Percentiles rank a stretch among this genome's conserved stretches.
These are phyloP conservation scores for Ptychochromis oligacanthus DNA, from an alignment of 2,113 vertebrate genomes.

Conservation along the genomic window DNA sequence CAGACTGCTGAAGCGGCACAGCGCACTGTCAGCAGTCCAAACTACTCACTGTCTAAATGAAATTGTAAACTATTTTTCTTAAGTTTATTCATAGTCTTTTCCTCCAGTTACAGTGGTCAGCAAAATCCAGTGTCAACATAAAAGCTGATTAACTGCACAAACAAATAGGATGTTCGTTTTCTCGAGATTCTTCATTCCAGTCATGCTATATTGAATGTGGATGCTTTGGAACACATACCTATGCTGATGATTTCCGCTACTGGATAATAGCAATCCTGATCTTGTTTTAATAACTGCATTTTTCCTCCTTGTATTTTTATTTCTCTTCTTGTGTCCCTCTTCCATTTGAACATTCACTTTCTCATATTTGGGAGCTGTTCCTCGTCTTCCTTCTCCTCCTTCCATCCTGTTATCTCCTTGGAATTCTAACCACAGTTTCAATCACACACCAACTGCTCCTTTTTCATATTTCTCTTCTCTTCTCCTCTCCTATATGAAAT, in stretches of 20 bases:
- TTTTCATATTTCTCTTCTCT: not conserved
- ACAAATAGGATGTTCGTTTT: not conserved
- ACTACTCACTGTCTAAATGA: not conserved
- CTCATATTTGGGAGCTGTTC: not conserved
- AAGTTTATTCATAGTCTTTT: not conserved
- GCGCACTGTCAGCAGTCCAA: not conserved
- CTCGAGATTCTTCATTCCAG: not conserved
- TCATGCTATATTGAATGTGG: not conserved
- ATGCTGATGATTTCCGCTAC: not conserved
- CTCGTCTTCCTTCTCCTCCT: not conserved
- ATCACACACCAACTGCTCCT: not conserved
- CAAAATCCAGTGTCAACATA: not conserved
- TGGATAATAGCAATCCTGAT: not conserved
- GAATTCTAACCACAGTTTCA: not conserved
- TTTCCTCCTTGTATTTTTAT: not conserved
- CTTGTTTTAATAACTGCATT: not conserved
- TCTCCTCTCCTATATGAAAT: constrained; percentile 5
- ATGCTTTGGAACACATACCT: not conserved
- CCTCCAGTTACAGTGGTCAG: not conserved
- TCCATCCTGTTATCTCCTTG: not conserved
- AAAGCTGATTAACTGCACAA: not conserved
- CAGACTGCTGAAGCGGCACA: not conserved
- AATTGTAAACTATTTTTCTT: not conserved
- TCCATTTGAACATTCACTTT: not conserved
- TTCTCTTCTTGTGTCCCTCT: not conserved